Conservation (phyloP, 2,113 vertebrate genomes). For the Motacilla tschutschensis region DNA sequence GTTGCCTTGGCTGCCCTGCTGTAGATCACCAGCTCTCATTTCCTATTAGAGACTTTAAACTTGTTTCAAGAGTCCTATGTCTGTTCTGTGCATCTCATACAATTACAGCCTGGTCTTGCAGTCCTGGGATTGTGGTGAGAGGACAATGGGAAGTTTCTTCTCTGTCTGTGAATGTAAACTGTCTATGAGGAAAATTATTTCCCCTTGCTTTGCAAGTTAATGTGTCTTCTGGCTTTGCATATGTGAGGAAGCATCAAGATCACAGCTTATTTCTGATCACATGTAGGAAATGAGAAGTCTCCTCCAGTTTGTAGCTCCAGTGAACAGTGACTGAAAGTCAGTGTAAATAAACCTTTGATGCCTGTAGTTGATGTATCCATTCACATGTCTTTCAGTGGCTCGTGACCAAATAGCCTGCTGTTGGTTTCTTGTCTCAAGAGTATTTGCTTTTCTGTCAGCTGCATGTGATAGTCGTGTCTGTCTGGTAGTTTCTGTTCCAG, state of each 20-base stretch:
- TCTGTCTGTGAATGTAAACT: not conserved
- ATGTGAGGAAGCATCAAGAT: not conserved
- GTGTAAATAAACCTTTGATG: not conserved
- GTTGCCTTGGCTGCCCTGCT: not conserved
- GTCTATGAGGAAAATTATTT: not conserved
- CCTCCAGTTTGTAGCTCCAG: not conserved
- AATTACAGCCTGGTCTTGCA: not conserved
- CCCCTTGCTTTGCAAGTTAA: not conserved
- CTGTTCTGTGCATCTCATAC: not conserved
- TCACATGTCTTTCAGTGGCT: not conserved
- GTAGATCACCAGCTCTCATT: not conserved
- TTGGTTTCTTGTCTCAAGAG: not conserved
- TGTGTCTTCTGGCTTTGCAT: not conserved
- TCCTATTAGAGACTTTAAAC: not conserved
- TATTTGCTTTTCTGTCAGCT: not conserved
- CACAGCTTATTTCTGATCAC: not conserved
- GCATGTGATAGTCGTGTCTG: not conserved
- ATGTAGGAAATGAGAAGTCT: not conserved
- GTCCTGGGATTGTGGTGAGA: not conserved
- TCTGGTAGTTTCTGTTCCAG: not conserved
- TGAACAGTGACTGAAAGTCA: fast-evolving
- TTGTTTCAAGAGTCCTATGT: not conserved
- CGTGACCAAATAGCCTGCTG: not conserved
- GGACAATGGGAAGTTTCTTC: not conserved
- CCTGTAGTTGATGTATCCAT: not conserved